Conservation (phyloP, 2,113 vertebrate genomes). For the Eptesicus fuscus region DNA sequence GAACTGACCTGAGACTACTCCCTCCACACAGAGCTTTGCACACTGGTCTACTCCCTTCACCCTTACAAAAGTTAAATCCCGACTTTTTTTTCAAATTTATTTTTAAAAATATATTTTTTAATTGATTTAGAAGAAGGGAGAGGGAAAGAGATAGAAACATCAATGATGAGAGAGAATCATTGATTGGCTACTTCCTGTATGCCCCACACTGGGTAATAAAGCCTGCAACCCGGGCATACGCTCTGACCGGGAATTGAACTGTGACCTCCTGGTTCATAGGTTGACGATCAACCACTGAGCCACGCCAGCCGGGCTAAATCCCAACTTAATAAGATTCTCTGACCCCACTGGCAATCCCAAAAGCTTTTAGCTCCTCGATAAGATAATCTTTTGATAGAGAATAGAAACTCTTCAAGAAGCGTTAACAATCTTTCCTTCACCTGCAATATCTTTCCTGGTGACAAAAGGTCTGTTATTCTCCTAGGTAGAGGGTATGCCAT, state of each 20-base stretch:
- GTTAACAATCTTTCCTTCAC: not conserved
- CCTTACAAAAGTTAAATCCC: not conserved
- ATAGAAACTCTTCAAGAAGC: not conserved
- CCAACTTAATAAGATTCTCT: not conserved
- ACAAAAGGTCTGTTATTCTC: not conserved
- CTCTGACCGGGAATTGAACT: too few relatives aligned
- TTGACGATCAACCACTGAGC: too few relatives aligned
- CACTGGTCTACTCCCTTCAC: not conserved
- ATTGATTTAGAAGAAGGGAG: too few relatives aligned
- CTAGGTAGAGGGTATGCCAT: too few relatives aligned
- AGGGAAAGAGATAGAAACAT: too few relatives aligned
- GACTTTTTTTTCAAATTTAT: too few relatives aligned
- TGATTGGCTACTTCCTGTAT: too few relatives aligned
- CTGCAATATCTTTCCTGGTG: not conserved
- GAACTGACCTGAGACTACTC: not conserved
- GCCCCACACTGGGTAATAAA: too few relatives aligned
- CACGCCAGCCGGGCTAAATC: not conserved
- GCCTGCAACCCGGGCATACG: too few relatives aligned
- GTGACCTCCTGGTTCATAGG: too few relatives aligned
- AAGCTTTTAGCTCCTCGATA: not conserved
- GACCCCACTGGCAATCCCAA: not conserved
- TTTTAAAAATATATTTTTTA: too few relatives aligned
- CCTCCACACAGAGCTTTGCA: not conserved
- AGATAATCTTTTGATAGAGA: not conserved
- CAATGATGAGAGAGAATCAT: too few relatives aligned